These are phyloP conservation scores for Tokudaia muenninki DNA, from an alignment of 2,797 vertebrate species.

Conservation along the genomic window DNA sequence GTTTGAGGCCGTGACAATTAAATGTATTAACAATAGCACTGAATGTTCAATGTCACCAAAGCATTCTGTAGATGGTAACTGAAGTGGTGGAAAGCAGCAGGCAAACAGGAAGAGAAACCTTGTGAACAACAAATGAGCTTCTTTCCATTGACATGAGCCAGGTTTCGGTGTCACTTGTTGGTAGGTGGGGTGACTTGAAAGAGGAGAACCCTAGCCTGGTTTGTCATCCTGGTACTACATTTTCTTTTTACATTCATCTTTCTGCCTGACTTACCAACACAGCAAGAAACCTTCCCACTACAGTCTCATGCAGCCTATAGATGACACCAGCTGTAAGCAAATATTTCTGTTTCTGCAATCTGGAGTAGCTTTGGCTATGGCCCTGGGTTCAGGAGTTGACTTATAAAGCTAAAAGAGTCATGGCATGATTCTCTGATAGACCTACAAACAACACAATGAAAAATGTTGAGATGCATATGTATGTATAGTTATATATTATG, in stretches of 20 bases:
- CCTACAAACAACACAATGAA: not conserved
- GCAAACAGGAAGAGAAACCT: not conserved
- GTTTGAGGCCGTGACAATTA: constrained; percentile 10
- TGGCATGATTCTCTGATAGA: not conserved
- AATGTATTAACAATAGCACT: constrained; percentile 4
- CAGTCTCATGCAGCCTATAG: not conserved
- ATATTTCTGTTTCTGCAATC: not conserved
- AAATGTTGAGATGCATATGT: not conserved
- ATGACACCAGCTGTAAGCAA: not conserved
- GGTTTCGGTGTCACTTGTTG: not conserved
- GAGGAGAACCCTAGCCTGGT: not conserved
- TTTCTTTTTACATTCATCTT: not conserved
- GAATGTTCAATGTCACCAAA: not conserved
- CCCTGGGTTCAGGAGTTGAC: not conserved
- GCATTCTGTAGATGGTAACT: constrained; percentile 26
- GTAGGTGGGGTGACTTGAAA: not conserved
- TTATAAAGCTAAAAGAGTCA: not conserved
- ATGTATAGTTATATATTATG: not conserved
- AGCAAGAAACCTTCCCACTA: not conserved
- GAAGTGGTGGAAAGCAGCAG: not conserved
- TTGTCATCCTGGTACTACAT: not conserved
- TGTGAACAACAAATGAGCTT: constrained; percentile 26
- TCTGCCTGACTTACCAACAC: not conserved
- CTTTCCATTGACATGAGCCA: not conserved
- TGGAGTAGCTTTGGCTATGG: not conserved